Percentiles rank a stretch among this genome's conserved stretches.
Conservation (phyloP, 2,113 vertebrate species). For the Ctenodactylus gundi region DNA sequence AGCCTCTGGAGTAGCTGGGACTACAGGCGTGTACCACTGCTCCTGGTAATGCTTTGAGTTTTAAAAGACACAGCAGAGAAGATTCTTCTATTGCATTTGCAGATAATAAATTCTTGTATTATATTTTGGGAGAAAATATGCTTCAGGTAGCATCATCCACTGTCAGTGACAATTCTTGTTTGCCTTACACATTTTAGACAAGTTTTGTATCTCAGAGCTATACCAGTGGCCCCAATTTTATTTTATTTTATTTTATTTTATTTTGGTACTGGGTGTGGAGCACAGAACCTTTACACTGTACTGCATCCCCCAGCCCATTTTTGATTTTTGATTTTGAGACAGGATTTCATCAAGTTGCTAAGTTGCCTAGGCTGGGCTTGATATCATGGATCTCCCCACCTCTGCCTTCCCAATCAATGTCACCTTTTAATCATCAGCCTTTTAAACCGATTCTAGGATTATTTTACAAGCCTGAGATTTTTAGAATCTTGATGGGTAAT, state of each 20-base stretch:
- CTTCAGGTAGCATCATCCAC: not conserved
- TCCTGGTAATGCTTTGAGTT: too few species aligned
- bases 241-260: not conserved
- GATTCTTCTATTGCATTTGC: not conserved
- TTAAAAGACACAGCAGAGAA: not conserved
- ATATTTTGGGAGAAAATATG: not conserved
- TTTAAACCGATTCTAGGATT: slow-evolving; percentile 77
- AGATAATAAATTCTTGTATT: not conserved
- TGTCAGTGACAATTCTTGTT: slow-evolving; percentile 63
- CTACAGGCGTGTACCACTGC: too few species aligned
- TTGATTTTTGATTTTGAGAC: too few species aligned
- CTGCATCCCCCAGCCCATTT: too few species aligned
- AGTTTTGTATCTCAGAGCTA: too few species aligned
- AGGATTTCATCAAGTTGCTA: too few species aligned
- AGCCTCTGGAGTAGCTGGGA: too few species aligned
- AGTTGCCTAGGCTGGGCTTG: too few species aligned
- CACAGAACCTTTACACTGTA: not conserved
- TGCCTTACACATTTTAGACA: too few species aligned
- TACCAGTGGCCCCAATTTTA: too few species aligned
- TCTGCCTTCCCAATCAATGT: too few species aligned
- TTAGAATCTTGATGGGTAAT: not conserved
- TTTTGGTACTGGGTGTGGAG: not conserved
- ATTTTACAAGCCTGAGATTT: slow-evolving; percentile 74
- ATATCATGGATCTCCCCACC: too few species aligned
- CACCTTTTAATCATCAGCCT: not conserved